Percentiles rank a stretch among this genome's conserved stretches.
These are phyloP conservation scores for Reticulitermes lucifugus DNA, from an alignment of 2,888 invertebrate species.

Conservation along the genomic window DNA sequence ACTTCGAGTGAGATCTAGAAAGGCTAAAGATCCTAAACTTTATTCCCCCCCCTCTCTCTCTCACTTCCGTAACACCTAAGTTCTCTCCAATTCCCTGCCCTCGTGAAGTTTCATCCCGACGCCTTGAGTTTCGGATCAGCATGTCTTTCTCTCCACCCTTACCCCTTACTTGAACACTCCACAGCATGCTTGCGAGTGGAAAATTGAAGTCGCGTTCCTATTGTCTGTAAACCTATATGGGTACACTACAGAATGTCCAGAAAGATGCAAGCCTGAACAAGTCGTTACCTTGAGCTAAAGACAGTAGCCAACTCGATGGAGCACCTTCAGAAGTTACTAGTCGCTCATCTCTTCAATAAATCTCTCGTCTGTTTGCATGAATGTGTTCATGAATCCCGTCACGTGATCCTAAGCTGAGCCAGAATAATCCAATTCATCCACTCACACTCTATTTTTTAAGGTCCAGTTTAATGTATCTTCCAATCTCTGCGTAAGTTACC, in stretches of 20 bases:
- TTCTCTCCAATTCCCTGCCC: conserved; percentile 44
- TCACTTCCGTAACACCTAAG: conserved; percentile 41
- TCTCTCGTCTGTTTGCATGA: too few relatives aligned
- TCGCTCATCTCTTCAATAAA: too few relatives aligned
- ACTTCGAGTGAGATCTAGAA: background rate
- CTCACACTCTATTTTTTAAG: too few relatives aligned
- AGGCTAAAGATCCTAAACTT: conserved; percentile 41
- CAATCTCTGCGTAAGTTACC: too few relatives aligned
- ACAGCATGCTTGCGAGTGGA: conserved; percentile 5
- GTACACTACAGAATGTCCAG: background rate
- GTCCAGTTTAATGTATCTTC: too few relatives aligned
- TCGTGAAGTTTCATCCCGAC: conserved; percentile 47
- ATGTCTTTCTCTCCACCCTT: background rate
- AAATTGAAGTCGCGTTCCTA: background rate
- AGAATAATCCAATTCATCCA: too few relatives aligned
- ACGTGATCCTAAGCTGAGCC: too few relatives aligned
- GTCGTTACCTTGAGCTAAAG: too few relatives aligned
- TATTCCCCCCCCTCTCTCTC: background rate
- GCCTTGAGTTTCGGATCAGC: conserved; percentile 34
- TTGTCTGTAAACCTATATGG: background rate
- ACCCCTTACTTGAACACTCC: conserved; percentile 3
- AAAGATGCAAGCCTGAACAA: background rate
- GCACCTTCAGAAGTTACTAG: too few relatives aligned
- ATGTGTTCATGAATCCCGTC: too few relatives aligned
- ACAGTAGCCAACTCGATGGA: too few relatives aligned